These are phyloP conservation scores for Craterocephalus amniculus DNA, from an alignment of 2,797 vertebrate genomes.

Conservation along the genomic window DNA sequence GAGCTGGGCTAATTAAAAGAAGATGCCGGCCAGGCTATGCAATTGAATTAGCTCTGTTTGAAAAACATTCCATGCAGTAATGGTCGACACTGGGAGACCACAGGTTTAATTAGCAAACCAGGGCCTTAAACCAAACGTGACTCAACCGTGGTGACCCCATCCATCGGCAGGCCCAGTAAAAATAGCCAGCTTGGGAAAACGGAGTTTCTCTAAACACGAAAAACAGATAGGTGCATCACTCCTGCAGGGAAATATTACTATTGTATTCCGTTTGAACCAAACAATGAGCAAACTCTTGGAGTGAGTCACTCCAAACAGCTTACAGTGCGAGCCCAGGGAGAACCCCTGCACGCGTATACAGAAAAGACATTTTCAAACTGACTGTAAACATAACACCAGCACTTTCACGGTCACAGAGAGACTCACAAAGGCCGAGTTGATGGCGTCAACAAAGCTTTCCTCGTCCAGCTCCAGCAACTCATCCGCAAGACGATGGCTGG, in stretches of 20 bases:
- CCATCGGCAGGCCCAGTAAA: conserved; percentile 78
- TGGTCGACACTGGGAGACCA: conserved; percentile 82
- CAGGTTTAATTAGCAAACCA: conserved; percentile 86
- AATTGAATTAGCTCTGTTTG: conserved; percentile 82
- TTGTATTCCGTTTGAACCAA: conserved; percentile 53
- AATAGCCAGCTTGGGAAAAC: conserved; percentile 85
- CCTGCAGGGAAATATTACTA: conserved; percentile 58
- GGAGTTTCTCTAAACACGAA: conserved; percentile 73
- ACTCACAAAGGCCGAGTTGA: conserved; percentile 98
- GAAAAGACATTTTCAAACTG: conserved; percentile 29
- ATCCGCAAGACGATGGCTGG: conserved; percentile 89
- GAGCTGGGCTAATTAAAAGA: conserved; percentile 83
- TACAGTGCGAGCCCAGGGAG: conserved; percentile 13
- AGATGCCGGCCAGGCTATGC: conserved; percentile 77
- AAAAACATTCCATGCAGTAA: conserved; percentile 85
- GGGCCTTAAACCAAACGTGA: conserved; percentile 81
- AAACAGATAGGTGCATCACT: conserved; percentile 61
- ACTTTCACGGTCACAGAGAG: conserved; percentile 2
- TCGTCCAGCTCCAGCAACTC: conserved; percentile 92
- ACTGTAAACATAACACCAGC: conserved; percentile 20
- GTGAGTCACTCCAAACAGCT: conserved; percentile 47
- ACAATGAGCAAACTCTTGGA: conserved; percentile 57
- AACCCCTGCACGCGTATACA: conserved; percentile 33
- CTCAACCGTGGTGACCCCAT: conserved; percentile 81
- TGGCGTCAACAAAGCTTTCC: conserved; percentile 93